These are phyloP conservation scores for Rhinoraja longicauda DNA, from an alignment of 2,797 vertebrate species.

Conservation along the genomic window DNA sequence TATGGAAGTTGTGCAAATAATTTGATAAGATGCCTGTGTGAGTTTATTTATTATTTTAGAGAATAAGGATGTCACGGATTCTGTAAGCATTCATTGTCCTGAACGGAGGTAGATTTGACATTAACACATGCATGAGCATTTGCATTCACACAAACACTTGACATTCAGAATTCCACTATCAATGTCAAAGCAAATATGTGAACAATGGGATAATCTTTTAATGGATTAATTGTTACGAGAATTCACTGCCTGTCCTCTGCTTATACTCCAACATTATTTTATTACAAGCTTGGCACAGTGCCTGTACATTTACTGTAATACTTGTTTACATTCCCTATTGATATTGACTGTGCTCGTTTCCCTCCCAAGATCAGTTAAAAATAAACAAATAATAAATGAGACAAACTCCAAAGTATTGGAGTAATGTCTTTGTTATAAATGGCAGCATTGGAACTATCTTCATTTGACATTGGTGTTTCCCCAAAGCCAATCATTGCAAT, in stretches of 20 bases:
- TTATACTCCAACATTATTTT: constrained; percentile 15
- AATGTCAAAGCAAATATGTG: constrained; percentile 17
- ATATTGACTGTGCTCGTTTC: neutral
- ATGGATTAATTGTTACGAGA: constrained; percentile 29
- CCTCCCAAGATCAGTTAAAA: constrained; percentile 13
- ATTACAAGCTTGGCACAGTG: constrained; percentile 1
- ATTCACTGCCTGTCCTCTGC: constrained; percentile 28
- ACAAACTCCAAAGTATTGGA: neutral
- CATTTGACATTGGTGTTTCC: neutral
- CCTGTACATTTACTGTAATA: neutral
- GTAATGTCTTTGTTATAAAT: neutral
- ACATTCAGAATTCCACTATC: neutral
- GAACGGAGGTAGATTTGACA: too few species aligned
- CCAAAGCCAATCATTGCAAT: neutral
- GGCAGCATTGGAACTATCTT: neutral
- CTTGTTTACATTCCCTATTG: constrained; percentile 24
- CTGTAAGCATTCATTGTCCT: neutral
- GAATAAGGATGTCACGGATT: too few species aligned
- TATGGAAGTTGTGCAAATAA: too few species aligned
- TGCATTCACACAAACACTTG: neutral
- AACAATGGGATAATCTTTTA: constrained; percentile 12
- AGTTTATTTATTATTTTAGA: too few species aligned
- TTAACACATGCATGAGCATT: neutral
- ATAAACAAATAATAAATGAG: neutral
- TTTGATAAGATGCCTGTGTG: neutral